Conservation (phyloP, 2,113 vertebrate species). For the Circaetus gallicus region DNA sequence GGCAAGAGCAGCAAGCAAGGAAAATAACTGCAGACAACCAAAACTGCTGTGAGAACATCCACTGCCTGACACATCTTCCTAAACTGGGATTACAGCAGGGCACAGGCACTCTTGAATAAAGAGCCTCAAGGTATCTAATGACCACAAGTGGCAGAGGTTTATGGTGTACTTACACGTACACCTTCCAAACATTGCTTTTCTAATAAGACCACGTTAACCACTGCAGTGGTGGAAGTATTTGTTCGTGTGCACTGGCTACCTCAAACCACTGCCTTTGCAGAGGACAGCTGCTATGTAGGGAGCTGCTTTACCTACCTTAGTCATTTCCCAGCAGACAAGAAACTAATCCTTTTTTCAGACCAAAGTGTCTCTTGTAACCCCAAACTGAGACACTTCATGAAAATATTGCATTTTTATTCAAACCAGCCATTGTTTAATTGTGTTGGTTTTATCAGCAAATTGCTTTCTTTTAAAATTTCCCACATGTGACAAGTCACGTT, state of each 20-base stretch:
- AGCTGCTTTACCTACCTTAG: neutral
- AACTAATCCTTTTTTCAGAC: neutral
- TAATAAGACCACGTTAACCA: neutral
- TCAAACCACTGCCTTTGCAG: neutral
- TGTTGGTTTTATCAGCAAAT: conserved; percentile 29
- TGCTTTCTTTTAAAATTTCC: conserved; percentile 11
- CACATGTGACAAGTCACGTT: neutral
- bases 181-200: neutral
- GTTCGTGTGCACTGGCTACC: neutral
- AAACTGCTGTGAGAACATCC: neutral
- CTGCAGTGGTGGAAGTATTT: neutral
- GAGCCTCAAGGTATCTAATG: neutral
- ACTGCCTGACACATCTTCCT: accelerated
- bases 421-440: conserved; percentile 18
- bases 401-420: conserved; percentile 10
- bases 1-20: neutral
- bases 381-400: neutral
- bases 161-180: neutral
- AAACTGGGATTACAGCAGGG: neutral
- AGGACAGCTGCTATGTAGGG: neutral
- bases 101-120: neutral
- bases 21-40: neutral
- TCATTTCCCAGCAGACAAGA: neutral
- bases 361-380: neutral
- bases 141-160: neutral